Conservation (phyloP, 2,113 vertebrate genomes). For the Grus americana region DNA sequence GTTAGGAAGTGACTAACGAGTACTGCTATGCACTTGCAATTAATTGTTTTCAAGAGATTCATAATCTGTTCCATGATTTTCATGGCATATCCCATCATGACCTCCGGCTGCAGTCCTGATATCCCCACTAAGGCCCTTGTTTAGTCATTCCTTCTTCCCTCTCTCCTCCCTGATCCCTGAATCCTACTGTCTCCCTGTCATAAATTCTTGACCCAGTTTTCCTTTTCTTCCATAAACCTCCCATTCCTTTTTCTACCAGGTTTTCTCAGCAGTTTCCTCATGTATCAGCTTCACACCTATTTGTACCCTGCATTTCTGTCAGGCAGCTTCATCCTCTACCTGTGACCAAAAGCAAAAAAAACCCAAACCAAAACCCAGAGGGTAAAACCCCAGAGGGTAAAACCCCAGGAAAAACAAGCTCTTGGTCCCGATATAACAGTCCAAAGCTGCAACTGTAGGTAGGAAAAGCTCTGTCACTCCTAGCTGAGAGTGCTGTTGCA, state of each 20-base stretch:
- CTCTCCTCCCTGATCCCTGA: background rate
- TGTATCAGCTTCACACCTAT: background rate
- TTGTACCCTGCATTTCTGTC: background rate
- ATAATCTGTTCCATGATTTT: background rate
- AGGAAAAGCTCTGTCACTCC: background rate
- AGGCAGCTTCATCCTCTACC: background rate
- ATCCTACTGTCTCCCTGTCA: background rate
- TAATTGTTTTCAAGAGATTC: background rate
- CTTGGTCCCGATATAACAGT: background rate
- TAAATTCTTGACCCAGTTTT: background rate
- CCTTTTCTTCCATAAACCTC: background rate
- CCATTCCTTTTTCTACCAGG: background rate
- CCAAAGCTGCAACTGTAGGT: background rate
- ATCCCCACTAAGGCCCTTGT: background rate
- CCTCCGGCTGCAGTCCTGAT: background rate
- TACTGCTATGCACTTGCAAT: background rate
- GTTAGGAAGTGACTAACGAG: background rate
- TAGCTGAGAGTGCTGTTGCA: background rate
- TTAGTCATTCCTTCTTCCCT: background rate
- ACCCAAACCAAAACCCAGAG: too few relatives aligned
- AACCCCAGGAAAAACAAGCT: background rate
- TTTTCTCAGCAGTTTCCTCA: background rate
- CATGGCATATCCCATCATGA: background rate
- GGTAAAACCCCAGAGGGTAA: background rate
- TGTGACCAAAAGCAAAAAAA: background rate